Conservation (phyloP, 2,888 invertebrate genomes). For the Drosophila hamatofila region DNA sequence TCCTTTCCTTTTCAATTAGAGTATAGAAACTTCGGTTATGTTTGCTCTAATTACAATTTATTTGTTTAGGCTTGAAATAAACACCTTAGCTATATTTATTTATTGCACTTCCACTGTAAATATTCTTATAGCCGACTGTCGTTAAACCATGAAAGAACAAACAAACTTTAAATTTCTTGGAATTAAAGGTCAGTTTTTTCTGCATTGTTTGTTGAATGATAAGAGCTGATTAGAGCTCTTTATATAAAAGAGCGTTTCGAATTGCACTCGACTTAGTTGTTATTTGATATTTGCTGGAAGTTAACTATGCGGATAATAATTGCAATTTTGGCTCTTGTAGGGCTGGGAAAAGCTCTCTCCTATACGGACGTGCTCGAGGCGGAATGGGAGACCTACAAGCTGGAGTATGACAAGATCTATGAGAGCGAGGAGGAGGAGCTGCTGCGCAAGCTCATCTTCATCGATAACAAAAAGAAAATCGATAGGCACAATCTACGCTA, state of each 20-base stretch:
- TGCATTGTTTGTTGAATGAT: background rate
- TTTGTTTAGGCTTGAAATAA: background rate
- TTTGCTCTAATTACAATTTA: background rate
- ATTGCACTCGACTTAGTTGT: constrained; percentile 1
- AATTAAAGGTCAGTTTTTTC: background rate
- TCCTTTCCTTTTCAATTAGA: too few relatives aligned
- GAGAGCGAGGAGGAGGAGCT: constrained; percentile 90
- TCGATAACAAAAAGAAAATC: constrained; percentile 93
- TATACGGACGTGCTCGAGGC: constrained; percentile 15
- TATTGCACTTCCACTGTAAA: background rate
- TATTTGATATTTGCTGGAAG: background rate
- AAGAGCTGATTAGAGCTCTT: background rate
- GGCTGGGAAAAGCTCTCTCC: background rate
- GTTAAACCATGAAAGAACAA: background rate
- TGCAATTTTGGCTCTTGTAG: constrained; percentile 18
- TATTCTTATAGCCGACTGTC: background rate
- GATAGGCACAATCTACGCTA: constrained; percentile 92
- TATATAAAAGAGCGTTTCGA: constrained; percentile 21
- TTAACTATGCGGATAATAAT: constrained; percentile 19
- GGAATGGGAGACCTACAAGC: constrained; percentile 77
- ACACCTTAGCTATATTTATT: background rate
- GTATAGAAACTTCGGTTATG: too few relatives aligned
- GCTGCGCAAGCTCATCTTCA: constrained; percentile 94
- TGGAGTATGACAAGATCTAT: constrained; percentile 89
- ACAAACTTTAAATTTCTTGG: background rate